Conservation (phyloP, 2,888 invertebrate species). For the Oegoconia quadripuncta region DNA sequence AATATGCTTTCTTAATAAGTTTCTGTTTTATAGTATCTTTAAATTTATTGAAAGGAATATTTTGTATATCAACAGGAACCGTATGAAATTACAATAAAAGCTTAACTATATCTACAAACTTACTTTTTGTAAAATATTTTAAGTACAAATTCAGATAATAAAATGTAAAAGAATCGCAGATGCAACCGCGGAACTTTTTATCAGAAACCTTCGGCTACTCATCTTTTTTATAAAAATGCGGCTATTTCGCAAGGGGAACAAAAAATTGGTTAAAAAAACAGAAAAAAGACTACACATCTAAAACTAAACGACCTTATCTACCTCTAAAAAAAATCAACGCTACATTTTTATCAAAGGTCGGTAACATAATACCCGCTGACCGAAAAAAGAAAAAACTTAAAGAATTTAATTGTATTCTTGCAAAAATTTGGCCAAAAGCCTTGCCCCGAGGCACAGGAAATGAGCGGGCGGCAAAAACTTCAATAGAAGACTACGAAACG, state of each 20-base stretch:
- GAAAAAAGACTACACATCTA: slow-evolving; percentile 33
- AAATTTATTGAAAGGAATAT: no score
- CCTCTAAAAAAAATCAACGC: slow-evolving; percentile 41
- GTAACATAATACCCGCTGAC: slow-evolving; percentile 70
- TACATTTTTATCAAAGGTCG: slow-evolving; percentile 42
- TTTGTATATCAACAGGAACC: no score
- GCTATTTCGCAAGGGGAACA: slow-evolving; percentile 32
- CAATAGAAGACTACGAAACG: slow-evolving; percentile 64
- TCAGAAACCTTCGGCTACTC: slow-evolving; percentile 40
- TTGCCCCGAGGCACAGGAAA: slow-evolving; percentile 68
- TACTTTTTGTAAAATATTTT: no score
- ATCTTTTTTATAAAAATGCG: slow-evolving; percentile 36
- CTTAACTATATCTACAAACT: no score
- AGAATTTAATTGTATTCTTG: slow-evolving; percentile 65
- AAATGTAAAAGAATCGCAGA: slow-evolving; percentile 12
- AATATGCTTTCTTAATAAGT: no score
- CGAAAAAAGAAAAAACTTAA: slow-evolving; percentile 55
- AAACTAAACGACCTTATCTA: slow-evolving; percentile 43
- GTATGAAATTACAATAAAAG: no score
- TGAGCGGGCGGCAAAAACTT: slow-evolving; percentile 63
- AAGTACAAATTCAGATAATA: neutral
- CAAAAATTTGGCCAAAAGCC: slow-evolving; percentile 61
- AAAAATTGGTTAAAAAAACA: slow-evolving; percentile 37
- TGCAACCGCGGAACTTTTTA: slow-evolving; percentile 23
- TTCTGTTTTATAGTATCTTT: no score